These are phyloP conservation scores for Melanotus villosus DNA, from an alignment of 2,888 invertebrate genomes.

Conservation along the genomic window DNA sequence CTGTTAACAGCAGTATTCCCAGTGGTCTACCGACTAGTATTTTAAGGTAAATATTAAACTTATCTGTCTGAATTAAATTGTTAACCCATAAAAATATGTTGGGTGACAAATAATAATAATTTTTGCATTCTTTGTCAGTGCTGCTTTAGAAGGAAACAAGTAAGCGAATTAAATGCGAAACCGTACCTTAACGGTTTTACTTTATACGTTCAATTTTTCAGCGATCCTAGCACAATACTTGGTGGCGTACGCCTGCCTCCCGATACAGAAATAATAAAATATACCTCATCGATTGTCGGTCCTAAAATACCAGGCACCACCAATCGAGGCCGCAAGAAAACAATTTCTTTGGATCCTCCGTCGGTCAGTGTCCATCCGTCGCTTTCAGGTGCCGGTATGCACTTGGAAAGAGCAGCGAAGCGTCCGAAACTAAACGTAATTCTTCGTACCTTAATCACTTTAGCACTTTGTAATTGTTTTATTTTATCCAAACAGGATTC, in stretches of 20 bases:
- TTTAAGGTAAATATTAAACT: constrained; percentile 65
- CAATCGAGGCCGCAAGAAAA: constrained; percentile 89
- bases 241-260: constrained; percentile 89
- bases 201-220: no score
- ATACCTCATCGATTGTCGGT: constrained; percentile 89
- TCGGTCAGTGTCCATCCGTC: constrained; percentile 73
- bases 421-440: constrained; percentile 65
- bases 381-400: constrained; percentile 66
- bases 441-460: no score
- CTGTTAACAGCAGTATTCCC: constrained; percentile 60
- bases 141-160: constrained; percentile 82
- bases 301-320: constrained; percentile 89
- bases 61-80: not conserved
- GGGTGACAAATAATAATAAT: no score
- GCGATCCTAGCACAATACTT: constrained; percentile 86
- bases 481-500: no score
- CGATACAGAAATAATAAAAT: constrained; percentile 92
- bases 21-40: constrained; percentile 68
- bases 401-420: constrained; percentile 69
- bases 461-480: no score
- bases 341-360: constrained; percentile 87
- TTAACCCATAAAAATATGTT: no score
- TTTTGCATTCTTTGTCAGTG: constrained; percentile 71
- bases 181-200: no score
- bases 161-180: no score